A percentile compares a stretch with the other conserved stretches of the same genome.
Conservation (phyloP, 92 coral and sea anemone species). For the Anthopleura xanthogrammica region DNA sequence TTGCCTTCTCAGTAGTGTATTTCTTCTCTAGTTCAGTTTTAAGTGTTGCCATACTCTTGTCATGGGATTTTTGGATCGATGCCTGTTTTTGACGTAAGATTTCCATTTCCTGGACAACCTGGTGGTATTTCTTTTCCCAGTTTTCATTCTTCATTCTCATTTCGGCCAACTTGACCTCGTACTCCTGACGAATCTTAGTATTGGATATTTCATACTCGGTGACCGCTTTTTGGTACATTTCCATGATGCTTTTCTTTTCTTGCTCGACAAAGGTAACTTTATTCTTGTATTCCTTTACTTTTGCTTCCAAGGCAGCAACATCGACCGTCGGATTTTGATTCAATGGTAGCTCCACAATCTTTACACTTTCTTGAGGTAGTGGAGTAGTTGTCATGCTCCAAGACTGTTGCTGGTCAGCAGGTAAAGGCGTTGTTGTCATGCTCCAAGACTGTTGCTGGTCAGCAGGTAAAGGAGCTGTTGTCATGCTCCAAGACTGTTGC, state of each 20-base stretch:
- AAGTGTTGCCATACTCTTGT: background rate
- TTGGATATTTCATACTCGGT: constrained; percentile 51
- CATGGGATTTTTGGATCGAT: constrained; percentile 19
- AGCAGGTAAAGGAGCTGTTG: constrained; percentile 9
- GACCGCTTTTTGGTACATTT: constrained; percentile 52
- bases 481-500: constrained; percentile 16
- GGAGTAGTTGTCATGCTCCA: background rate
- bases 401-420: constrained; percentile 19
- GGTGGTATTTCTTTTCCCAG: constrained; percentile 54
- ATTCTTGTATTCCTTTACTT: constrained; percentile 7
- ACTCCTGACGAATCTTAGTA: constrained; percentile 61
- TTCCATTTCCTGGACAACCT: constrained; percentile 21
- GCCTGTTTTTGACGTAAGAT: constrained; percentile 13
- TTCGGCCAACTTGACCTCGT: constrained; percentile 52
- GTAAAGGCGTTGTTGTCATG: constrained; percentile 5
- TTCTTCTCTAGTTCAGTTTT: constrained; percentile 23
- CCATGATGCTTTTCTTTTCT: constrained; percentile 54
- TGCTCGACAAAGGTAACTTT: constrained; percentile 27
- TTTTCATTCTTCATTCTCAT: constrained; percentile 44
- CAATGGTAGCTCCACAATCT: background rate
- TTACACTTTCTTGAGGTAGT: constrained; percentile 3
- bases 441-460: constrained; percentile 11
- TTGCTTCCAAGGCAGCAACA: constrained; percentile 17
- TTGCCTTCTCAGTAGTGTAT: constrained; percentile 42
- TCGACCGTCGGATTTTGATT: background rate